Evolutionary conservation across 2,113 vertebrate species (phyloP).

Genomic region (Steatornis caripensis): DNA sequence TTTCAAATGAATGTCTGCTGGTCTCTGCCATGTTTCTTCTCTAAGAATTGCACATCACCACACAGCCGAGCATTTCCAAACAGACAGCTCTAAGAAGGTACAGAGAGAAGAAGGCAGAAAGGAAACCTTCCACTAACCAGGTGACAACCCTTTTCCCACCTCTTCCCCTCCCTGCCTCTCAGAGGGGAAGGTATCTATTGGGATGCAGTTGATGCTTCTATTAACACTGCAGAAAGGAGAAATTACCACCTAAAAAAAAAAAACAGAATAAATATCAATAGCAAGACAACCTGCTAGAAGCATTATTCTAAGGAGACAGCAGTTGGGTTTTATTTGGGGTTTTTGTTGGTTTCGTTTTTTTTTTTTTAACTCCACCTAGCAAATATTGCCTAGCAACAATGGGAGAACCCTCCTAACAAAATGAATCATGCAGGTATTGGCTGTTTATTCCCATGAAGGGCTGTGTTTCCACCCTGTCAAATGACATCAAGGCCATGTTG

Average conservation of each 20-base stretch:
- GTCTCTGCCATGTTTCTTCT: constrained; percentile 52
- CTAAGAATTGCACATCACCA: constrained; percentile 14
- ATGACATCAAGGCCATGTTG: constrained; percentile 65
- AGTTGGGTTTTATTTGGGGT: background rate
- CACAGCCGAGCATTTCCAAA: background rate
- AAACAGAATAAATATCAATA: background rate
- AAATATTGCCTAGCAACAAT: constrained; percentile 53
- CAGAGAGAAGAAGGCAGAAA: background rate
- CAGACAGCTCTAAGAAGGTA: constrained; percentile 36
- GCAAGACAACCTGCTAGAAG: background rate
- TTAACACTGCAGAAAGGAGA: background rate
- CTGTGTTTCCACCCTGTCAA: constrained; percentile 66
- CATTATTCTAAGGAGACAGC: background rate
- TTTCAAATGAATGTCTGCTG: constrained; percentile 71
- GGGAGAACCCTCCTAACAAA: constrained; percentile 35
- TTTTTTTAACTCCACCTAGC: constrained; percentile 2
- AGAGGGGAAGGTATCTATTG: background rate
- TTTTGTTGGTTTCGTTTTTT: background rate
- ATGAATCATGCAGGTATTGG: constrained; percentile 60
- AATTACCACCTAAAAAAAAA: background rate
- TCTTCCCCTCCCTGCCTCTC: background rate
- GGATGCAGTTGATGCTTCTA: background rate
- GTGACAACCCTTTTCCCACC: background rate
- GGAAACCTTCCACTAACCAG: background rate
- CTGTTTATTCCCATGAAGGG: constrained; percentile 60